Conservation (phyloP, 2,888 invertebrate species). For the Odontocolon sp. region DNA sequence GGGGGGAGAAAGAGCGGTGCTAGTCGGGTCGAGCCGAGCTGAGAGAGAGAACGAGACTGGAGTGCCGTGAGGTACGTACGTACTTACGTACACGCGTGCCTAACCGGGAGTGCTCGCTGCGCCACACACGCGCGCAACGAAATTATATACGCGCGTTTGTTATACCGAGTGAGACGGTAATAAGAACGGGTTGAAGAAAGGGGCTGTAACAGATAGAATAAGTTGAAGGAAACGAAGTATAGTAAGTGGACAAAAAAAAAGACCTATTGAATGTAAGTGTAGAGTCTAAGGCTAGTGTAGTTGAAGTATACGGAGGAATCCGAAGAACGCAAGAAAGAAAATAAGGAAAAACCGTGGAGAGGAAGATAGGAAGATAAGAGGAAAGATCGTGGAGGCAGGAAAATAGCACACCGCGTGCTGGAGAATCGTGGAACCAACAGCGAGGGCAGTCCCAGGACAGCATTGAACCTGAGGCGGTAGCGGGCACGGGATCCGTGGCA, state of each 20-base stretch:
- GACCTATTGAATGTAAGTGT: too few relatives aligned
- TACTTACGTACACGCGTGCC: slow-evolving; percentile 62
- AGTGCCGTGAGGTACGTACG: slow-evolving; percentile 68
- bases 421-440: not conserved
- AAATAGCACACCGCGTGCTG: not conserved
- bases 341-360: too few relatives aligned
- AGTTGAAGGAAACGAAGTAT: not conserved
- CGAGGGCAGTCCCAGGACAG: not conserved
- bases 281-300: too few relatives aligned
- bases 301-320: too few relatives aligned
- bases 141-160: slow-evolving; percentile 61
- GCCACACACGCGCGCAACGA: slow-evolving; percentile 66
- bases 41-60: slow-evolving; percentile 65
- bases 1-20: slow-evolving; percentile 32
- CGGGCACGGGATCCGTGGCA: slow-evolving; percentile 36
- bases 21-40: slow-evolving; percentile 53
- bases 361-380: slow-evolving; percentile 1
- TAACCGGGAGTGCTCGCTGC: slow-evolving; percentile 81
- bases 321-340: too few relatives aligned
- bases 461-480: slow-evolving; percentile 16
- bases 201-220: slow-evolving; percentile 63
- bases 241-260: too few relatives aligned
- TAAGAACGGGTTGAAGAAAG: slow-evolving; percentile 70
- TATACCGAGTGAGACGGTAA: slow-evolving; percentile 81
- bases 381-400: not conserved